These are phyloP conservation scores for Copsychus sechellarum DNA, from an alignment of 2,113 vertebrate species.

Conservation along the genomic window DNA sequence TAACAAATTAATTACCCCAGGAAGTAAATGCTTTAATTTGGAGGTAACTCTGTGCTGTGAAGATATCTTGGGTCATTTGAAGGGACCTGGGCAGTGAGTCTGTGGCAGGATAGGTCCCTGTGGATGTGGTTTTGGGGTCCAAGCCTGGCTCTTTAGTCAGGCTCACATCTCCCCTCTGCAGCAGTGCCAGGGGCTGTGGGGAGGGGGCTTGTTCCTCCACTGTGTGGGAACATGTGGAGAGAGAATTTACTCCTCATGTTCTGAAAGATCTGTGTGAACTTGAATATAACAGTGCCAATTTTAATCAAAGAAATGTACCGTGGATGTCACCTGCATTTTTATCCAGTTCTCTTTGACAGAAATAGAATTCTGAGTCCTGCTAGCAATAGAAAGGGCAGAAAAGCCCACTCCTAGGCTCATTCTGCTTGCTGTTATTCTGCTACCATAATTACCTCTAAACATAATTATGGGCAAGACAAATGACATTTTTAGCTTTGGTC, in stretches of 20 bases:
- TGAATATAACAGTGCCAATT: neutral
- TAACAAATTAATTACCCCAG: neutral
- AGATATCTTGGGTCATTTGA: neutral
- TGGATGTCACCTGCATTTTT: slow-evolving; percentile 56
- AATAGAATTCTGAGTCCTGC: slow-evolving; percentile 39
- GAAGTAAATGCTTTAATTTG: neutral
- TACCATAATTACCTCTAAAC: slow-evolving; percentile 71
- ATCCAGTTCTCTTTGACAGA: slow-evolving; percentile 39
- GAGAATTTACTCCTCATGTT: slow-evolving; percentile 6
- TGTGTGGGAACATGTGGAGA: neutral
- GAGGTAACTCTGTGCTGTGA: neutral
- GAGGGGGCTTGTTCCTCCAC: neutral
- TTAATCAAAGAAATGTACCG: slow-evolving; percentile 53
- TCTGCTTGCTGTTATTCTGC: slow-evolving; percentile 48
- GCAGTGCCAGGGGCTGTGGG: neutral
- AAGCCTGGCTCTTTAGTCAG: neutral
- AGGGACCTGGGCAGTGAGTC: neutral
- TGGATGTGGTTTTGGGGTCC: neutral
- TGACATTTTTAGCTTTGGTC: slow-evolving; percentile 63
- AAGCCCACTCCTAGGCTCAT: slow-evolving; percentile 2
- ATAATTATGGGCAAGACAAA: slow-evolving; percentile 73
- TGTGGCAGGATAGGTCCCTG: neutral
- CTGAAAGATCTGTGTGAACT: slow-evolving; percentile 2
- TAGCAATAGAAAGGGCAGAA: slow-evolving; percentile 1
- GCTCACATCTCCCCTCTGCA: neutral